A percentile compares a stretch with the other conserved stretches of the same genome.
These are phyloP conservation scores for Harpegnathos saltator DNA, from an alignment of 1,140 invertebrate species.

Conservation along the genomic window DNA sequence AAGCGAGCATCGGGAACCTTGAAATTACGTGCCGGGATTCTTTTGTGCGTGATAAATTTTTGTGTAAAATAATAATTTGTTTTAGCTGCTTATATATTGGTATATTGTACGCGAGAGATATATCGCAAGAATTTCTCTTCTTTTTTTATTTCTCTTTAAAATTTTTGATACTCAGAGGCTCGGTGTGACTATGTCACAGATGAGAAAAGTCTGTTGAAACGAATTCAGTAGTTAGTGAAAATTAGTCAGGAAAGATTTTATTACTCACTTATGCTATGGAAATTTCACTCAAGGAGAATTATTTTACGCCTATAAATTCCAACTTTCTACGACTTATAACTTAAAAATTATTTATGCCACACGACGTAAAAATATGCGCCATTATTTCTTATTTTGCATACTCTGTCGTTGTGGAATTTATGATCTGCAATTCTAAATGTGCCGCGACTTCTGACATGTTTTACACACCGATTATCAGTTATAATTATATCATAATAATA, in stretches of 20 bases:
- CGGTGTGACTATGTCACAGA: background rate
- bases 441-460: background rate
- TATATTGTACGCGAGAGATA: background rate
- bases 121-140: background rate
- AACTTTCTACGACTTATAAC: background rate
- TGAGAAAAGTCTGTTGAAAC: too few species aligned
- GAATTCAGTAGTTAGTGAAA: background rate
- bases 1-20: conserved; percentile 2
- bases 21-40: background rate
- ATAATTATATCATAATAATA: conserved; percentile 13
- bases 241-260: background rate
- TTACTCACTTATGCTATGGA: background rate
- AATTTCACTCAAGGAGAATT: background rate
- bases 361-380: too few species aligned
- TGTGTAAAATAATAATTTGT: too few species aligned
- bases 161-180: background rate
- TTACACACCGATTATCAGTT: background rate
- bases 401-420: background rate
- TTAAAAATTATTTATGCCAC: background rate
- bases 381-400: background rate
- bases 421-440: too few species aligned
- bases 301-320: background rate
- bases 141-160: background rate
- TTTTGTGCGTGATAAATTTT: too few species aligned
- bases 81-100: too few species aligned